phyloP scores from a whole-genome alignment of 2,888 invertebrate genomes.

The Drosophila infuscata region DNA sequence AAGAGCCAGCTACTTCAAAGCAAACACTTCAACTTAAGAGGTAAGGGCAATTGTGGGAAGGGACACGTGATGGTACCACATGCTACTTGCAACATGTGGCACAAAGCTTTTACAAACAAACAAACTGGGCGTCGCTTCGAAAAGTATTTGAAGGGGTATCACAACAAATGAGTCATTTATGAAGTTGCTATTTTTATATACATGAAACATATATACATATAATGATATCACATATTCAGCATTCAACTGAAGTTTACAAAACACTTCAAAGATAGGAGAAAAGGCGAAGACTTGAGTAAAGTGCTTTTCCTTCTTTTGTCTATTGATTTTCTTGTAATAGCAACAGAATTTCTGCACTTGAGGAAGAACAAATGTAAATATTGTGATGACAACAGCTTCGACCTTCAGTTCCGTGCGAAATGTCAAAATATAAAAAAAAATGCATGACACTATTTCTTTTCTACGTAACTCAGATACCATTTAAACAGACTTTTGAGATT shows the following conservation, averaged over 20 bases:
- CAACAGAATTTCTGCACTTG: conserved; percentile 4
- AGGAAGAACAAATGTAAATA: conserved; percentile 21
- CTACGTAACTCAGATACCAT: conserved; percentile 20
- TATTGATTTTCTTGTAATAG: conserved; percentile 40
- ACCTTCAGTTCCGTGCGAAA: conserved; percentile 55
- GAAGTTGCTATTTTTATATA: conserved; percentile 12
- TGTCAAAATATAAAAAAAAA: conserved; percentile 49
- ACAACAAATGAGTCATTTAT: conserved; percentile 39
- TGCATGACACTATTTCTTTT: conserved; percentile 13
- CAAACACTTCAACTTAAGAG: background rate
- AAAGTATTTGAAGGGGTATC: background rate
- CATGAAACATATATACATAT: background rate
- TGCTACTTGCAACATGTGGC: conserved; percentile 51
- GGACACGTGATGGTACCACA: conserved; percentile 16
- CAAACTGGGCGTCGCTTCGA: background rate
- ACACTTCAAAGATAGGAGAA: background rate
- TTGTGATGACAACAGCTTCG: conserved; percentile 40
- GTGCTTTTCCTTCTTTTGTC: background rate
- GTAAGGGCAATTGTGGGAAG: background rate
- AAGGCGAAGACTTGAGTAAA: background rate
- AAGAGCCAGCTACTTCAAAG: conserved; percentile 6
- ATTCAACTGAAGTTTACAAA: background rate
- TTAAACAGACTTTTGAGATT: background rate
- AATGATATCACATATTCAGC: conserved; percentile 27
- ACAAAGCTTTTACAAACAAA: conserved; percentile 37